Base-by-base conservation (phyloP, 1,140 invertebrate genomes). In the Globodera ellingtonae region DNA sequence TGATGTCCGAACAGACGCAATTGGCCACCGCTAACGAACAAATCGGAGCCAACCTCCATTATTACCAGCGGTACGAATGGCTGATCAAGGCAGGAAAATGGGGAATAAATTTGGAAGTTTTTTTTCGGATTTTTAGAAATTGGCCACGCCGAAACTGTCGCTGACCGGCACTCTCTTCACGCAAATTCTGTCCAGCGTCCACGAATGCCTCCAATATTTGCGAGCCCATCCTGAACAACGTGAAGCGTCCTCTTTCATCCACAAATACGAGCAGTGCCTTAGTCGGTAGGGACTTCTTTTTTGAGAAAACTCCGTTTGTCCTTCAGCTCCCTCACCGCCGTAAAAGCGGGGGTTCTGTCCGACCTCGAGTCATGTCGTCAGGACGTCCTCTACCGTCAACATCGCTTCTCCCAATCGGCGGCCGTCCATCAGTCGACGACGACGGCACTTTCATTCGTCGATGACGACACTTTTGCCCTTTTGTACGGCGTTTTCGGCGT, bases 11-110 rank as follows among this genome's bases (percentile, higher is more conserved):
- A 56, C 87, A 88, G 79, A 88, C 87, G 3, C 84, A 89, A 67
- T 59, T 88, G 50, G 89, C 87, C 4, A 79, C 87, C 8, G 86
- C 80, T 24, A 79, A 81, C 18, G 89, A 88, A 75, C 85, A 84
- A 35, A 83, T 88, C 35, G 89, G 86, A 72, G 79, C 89, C 18
- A 88, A 89, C 82, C 83, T 88, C 21, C 81, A 88, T 79, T 89
- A 89, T 65, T 88, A 89, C 78, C 87, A 88, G 47, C 87, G 89
- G 74, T 89, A 86, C 71, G 87, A 88, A 70, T 83, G 83, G 81
- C 82, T 88, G 59, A 85, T 88, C 81, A 89, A 89, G 79, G 88
- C 83, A 69, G 15, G 35, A 9, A 47, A 70, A 47, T 6, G 0
- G 24, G n/a, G 35, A 8, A 13, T 8, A 70, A 5, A 10, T 44